Base-by-base conservation (phyloP, 2,888 invertebrate species). In the Ptilodon capucinus region DNA sequence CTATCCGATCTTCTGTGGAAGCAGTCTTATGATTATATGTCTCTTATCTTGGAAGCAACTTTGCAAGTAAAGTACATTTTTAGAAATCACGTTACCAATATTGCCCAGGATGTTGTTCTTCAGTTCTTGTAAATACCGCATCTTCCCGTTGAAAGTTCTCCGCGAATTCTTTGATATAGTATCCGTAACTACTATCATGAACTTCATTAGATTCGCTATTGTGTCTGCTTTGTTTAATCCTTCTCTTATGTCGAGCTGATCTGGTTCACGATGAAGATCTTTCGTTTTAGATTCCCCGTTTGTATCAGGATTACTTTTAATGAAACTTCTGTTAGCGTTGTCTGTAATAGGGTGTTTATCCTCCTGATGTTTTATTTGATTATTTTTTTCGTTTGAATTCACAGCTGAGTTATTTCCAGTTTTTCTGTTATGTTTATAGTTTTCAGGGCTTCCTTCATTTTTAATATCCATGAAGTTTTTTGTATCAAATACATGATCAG, bases 61-160 rank as follows among this genome's bases (percentile, higher is more conserved):
- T n/a, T 5, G 2, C 23, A 35, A 9, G 16, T 38, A 4, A 35
- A 35, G 35, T 38, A 9, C n/a, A 13, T 32, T 32, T 4, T 4
- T 32, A 38, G 38, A 19, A 13, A 17, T 18, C n/a, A 13, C n/a
- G 4, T 5, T 85, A 96, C 96, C 93, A 62, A 96, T 95, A 68
- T 93, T 93, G 18, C 79, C 76, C 55, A 95, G 81, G 17, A 96
- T 82, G 46, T 91, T 86, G 55, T 93, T 92, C 54, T 92, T 92
- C 46, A 95, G 86, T 14, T 87, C 77, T 57, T 91, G 89, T 45
- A 95, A 84, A 68, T 94, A 93, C 38, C 80, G 74, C 9, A 94
- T 79, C 79, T 95, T 95, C 42, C 92, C 92, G 38, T 79, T 81
- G 16, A 92, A 82, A 3, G 86, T 85, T 51, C 80, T 85, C 14